Conservation (phyloP, 92 coral and sea anemone species). For the Palythoa heliodiscus region DNA sequence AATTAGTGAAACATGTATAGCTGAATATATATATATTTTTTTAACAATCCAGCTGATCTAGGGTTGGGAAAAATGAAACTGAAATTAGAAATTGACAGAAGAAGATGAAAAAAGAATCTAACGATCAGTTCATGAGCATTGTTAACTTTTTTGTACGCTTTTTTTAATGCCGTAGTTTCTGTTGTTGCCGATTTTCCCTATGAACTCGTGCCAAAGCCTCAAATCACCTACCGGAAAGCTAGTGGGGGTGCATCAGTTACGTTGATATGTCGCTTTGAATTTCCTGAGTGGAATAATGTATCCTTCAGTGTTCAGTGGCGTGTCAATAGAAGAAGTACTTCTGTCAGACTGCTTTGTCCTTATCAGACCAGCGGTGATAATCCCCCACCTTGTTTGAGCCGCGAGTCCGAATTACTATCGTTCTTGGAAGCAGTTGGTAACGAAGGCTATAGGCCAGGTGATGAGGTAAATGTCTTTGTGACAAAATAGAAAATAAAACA, state of each 20-base stretch:
- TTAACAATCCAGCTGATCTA: too few species aligned
- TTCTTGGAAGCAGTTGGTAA: not conserved
- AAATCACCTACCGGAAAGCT: not conserved
- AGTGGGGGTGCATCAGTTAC: not conserved
- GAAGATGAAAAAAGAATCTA: too few species aligned
- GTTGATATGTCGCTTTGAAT: conserved; percentile 1
- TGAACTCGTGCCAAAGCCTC: not conserved
- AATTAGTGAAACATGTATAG: too few species aligned
- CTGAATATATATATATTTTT: too few species aligned
- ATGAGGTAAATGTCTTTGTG: not conserved
- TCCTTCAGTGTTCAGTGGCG: conserved; percentile 11
- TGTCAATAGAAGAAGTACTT: not conserved
- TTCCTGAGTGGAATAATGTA: conserved; percentile 8
- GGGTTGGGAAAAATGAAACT: too few species aligned
- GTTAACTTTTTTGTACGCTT: not conserved
- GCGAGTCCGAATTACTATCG: not conserved
- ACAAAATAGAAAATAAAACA: too few species aligned
- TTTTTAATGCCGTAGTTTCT: not conserved
- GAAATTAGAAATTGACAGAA: too few species aligned
- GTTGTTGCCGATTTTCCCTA: conserved; percentile 10
- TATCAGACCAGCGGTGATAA: not conserved
- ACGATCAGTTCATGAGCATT: too few species aligned
- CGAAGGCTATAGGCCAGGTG: not conserved
- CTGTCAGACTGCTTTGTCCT: not conserved
- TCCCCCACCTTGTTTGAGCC: not conserved